Conservation (phyloP, 2,888 invertebrate species). For the Tipula confusa region DNA sequence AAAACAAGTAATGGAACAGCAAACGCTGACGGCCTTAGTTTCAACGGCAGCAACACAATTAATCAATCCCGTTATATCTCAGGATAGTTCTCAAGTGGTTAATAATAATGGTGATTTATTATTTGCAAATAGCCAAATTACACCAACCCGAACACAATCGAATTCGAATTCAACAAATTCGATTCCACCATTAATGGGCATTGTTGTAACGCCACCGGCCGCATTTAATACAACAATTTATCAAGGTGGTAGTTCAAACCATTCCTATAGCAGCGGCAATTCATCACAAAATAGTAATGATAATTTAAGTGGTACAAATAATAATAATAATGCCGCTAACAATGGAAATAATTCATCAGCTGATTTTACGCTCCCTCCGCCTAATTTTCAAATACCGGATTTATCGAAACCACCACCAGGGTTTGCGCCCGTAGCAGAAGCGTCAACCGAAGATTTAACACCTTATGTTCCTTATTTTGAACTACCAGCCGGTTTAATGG, state of each 20-base stretch:
- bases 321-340: background rate
- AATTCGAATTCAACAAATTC: constrained; percentile 43
- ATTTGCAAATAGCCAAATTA: constrained; percentile 12
- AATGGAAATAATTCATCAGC: constrained; percentile 27
- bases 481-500: constrained; percentile 95
- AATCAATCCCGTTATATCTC: constrained; percentile 38
- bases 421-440: constrained; percentile 51
- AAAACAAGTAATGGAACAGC: constrained; percentile 57
- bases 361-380: constrained; percentile 45
- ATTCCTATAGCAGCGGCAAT: background rate
- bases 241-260: background rate
- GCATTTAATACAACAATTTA: constrained; percentile 39
- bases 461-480: constrained; percentile 95
- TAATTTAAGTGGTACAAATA: background rate
- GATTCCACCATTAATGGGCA: constrained; percentile 40
- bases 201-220: constrained; percentile 52
- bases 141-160: constrained; percentile 41
- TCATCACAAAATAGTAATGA: background rate
- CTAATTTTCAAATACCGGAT: constrained; percentile 66
- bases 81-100: background rate
- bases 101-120: constrained; percentile 31
- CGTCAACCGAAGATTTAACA: constrained; percentile 62
- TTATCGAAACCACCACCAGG: constrained; percentile 84
- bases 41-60: constrained; percentile 40
- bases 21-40: constrained; percentile 42